These are phyloP conservation scores for Porites australiensis DNA, from an alignment of 64 coral and sea anemone species.

Conservation along the genomic window DNA sequence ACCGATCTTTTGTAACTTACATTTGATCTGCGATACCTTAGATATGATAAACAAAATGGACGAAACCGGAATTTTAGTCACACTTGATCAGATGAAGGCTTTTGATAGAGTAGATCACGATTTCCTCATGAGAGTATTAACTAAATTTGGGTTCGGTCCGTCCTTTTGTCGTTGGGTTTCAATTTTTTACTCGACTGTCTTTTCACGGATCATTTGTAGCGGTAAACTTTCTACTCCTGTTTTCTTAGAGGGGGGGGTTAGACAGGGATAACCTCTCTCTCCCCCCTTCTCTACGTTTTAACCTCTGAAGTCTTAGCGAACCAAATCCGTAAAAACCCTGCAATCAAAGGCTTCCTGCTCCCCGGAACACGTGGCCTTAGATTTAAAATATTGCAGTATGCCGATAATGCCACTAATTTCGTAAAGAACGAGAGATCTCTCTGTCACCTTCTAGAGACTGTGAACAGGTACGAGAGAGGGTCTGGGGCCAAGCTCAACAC, in stretches of 20 bases:
- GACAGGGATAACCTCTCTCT: constrained; percentile 13
- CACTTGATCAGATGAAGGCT: not conserved
- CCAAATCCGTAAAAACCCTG: not conserved
- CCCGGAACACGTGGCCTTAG: constrained; percentile 1
- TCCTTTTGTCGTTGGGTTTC: not conserved
- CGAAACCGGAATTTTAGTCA: not conserved
- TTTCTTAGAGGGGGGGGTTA: not conserved
- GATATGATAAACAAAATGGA: not conserved
- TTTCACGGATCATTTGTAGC: not conserved
- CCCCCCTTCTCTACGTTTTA: constrained; percentile 27
- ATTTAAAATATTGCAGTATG: constrained; percentile 27
- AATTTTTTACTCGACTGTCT: not conserved
- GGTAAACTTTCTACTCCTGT: not conserved
- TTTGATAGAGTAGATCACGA: constrained; percentile 10
- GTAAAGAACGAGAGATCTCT: not conserved
- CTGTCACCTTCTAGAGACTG: not conserved
- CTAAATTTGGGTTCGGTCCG: not conserved
- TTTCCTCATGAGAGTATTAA: not conserved
- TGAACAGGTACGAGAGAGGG: not conserved
- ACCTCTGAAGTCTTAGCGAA: not conserved
- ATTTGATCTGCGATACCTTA: not conserved
- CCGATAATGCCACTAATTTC: constrained; percentile 27
- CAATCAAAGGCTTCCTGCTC: not conserved
- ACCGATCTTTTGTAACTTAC: not conserved
- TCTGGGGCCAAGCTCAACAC: not conserved